These are phyloP conservation scores for Copidosoma floridanum DNA, from an alignment of 1,140 invertebrate genomes.

Conservation along the genomic window DNA sequence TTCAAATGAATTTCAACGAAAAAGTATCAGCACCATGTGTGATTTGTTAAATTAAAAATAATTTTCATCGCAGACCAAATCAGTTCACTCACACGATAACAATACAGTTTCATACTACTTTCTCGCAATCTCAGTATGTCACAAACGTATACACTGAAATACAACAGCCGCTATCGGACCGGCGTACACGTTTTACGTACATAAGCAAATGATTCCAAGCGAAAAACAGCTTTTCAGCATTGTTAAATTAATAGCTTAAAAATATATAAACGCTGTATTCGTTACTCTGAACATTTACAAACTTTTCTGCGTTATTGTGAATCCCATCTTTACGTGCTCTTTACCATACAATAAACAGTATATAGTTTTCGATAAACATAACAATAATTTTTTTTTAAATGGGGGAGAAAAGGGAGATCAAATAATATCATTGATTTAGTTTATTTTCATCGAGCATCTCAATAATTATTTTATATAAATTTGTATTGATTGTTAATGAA, in stretches of 20 bases:
- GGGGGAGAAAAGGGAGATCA: constrained; percentile 5
- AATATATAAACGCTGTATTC: constrained; percentile 41
- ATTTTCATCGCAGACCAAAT: too few species aligned
- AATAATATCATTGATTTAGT: neutral
- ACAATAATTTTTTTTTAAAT: too few species aligned
- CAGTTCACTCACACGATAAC: too few species aligned
- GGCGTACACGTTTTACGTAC: constrained; percentile 3
- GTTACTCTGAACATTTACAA: constrained; percentile 22
- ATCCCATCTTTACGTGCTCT: too few species aligned
- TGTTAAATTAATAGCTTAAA: constrained; percentile 32
- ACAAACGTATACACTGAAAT: constrained; percentile 28
- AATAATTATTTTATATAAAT: constrained; percentile 8
- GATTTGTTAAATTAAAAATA: too few species aligned
- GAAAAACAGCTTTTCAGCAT: constrained; percentile 46
- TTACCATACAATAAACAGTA: too few species aligned
- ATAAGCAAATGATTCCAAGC: constrained; percentile 25
- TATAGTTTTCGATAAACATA: constrained; percentile 5
- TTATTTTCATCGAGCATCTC: neutral
- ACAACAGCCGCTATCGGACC: constrained; percentile 5
- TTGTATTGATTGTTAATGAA: constrained; percentile 13
- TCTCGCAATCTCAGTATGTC: constrained; percentile 4
- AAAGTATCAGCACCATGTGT: too few species aligned
- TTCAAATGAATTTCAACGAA: too few species aligned
- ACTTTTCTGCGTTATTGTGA: constrained; percentile 18
- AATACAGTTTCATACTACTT: constrained; percentile 7